These are phyloP conservation scores for Protobothrops mucrosquamatus DNA, from an alignment of 2,113 vertebrate species.

Conservation along the genomic window DNA sequence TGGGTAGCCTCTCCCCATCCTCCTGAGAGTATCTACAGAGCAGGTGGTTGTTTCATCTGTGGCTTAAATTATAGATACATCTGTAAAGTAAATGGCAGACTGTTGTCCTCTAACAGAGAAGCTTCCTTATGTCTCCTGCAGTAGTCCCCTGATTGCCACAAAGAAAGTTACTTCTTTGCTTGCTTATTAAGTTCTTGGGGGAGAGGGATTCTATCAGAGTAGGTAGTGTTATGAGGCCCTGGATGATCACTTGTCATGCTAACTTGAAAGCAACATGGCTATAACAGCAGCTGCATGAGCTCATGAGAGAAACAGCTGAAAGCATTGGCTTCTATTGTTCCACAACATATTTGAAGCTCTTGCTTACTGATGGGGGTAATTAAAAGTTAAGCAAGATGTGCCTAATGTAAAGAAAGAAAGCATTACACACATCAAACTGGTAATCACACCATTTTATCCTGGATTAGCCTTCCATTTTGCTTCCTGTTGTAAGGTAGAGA, in stretches of 20 bases:
- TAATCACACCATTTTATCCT: neutral
- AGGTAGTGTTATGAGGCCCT: slow-evolving; percentile 20
- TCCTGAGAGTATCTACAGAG: slow-evolving; percentile 66
- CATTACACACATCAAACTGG: neutral
- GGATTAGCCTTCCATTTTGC: neutral
- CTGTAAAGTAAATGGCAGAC: slow-evolving; percentile 71
- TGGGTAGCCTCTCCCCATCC: slow-evolving; percentile 66
- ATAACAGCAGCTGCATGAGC: neutral
- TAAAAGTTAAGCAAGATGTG: neutral
- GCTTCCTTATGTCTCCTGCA: slow-evolving; percentile 44
- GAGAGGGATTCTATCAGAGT: slow-evolving; percentile 27
- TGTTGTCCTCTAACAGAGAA: slow-evolving; percentile 55
- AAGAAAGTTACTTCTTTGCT: slow-evolving; percentile 2
- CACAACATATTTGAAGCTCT: neutral
- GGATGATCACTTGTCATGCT: slow-evolving; percentile 20
- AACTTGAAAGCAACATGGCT: slow-evolving; percentile 13
- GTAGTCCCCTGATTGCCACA: slow-evolving; percentile 43
- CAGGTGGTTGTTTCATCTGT: slow-evolving; percentile 55
- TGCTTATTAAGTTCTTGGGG: slow-evolving; percentile 11
- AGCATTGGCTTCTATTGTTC: neutral
- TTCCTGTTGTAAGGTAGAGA: neutral
- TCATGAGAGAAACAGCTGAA: neutral
- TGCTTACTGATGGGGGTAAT: neutral
- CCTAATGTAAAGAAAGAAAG: neutral
- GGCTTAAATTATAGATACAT: slow-evolving; percentile 71